Evolutionary conservation across 2,797 vertebrate species (phyloP).

Genomic region (Melanotaenia trifasciata): DNA sequence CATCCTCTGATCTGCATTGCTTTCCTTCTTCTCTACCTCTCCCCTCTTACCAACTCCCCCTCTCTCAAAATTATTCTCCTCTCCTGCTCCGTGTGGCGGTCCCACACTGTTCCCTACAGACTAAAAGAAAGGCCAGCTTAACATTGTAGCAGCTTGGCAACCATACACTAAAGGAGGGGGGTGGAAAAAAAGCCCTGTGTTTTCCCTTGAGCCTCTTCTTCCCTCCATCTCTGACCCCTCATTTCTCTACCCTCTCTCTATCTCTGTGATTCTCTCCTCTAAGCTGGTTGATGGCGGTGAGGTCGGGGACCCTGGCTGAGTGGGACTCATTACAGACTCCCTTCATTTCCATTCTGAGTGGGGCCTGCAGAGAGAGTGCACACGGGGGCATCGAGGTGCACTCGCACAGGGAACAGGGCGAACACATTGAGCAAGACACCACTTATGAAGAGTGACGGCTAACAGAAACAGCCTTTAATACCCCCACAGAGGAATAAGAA

Average conservation of each 20-base stretch:
- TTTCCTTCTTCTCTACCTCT: slow-evolving; percentile 47
- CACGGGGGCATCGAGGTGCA: slow-evolving; percentile 76
- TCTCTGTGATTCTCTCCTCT: slow-evolving; percentile 81
- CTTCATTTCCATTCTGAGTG: slow-evolving; percentile 86
- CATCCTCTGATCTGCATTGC: slow-evolving; percentile 52
- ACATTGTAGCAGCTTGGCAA: slow-evolving; percentile 83
- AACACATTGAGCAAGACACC: slow-evolving; percentile 82
- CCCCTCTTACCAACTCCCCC: slow-evolving; percentile 32
- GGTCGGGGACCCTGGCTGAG: slow-evolving; percentile 83
- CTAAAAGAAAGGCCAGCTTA: slow-evolving; percentile 82
- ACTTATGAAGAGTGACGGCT: slow-evolving; percentile 84
- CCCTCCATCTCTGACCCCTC: slow-evolving; percentile 78
- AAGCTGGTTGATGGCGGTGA: slow-evolving; percentile 76
- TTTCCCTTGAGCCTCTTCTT: slow-evolving; percentile 79
- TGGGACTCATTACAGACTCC: slow-evolving; percentile 85
- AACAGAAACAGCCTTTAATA: slow-evolving; percentile 84
- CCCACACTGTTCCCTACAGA: slow-evolving; percentile 76
- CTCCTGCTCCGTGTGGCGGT: slow-evolving; percentile 62
- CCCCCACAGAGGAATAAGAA: slow-evolving; percentile 71
- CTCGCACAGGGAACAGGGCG: slow-evolving; percentile 73
- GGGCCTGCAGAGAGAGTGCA: slow-evolving; percentile 74
- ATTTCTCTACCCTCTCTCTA: slow-evolving; percentile 69
- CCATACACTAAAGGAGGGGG: slow-evolving; percentile 71
- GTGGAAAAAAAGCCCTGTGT: slow-evolving; percentile 64
- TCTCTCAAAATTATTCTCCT: slow-evolving; percentile 54